phyloP scores from a whole-genome alignment of 2,888 invertebrate species.

The Diarsia brunnea region DNA sequence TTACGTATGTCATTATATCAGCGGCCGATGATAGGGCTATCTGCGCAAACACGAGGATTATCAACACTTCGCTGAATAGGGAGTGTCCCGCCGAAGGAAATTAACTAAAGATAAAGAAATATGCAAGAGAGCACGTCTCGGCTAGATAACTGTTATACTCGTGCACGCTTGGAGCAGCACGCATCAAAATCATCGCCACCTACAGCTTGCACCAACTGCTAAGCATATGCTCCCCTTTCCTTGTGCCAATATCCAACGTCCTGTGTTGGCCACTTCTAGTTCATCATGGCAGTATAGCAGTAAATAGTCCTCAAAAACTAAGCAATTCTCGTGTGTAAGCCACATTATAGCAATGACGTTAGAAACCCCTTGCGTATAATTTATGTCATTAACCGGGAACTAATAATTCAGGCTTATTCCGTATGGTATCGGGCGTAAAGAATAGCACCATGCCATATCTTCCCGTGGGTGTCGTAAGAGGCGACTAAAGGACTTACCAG shows the following conservation, averaged over 20 bases:
- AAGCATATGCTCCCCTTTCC: neutral
- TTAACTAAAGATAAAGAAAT: slow-evolving; percentile 46
- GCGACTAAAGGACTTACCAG: too few species aligned
- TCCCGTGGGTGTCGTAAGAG: too few species aligned
- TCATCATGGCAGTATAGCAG: neutral
- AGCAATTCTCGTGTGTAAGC: neutral
- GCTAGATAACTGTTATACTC: neutral
- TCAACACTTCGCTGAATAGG: slow-evolving; percentile 47
- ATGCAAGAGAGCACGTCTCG: slow-evolving; percentile 24
- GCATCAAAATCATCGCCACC: neutral
- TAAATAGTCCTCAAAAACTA: neutral
- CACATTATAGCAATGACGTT: neutral
- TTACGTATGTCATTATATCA: slow-evolving; percentile 45
- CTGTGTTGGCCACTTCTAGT: neutral
- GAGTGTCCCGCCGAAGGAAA: slow-evolving; percentile 52
- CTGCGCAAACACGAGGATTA: slow-evolving; percentile 57
- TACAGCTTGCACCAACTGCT: neutral
- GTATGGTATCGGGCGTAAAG: too few species aligned
- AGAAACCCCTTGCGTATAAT: neutral
- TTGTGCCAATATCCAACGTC: neutral
- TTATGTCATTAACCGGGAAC: neutral
- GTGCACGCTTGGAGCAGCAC: neutral
- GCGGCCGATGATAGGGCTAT: slow-evolving; percentile 52
- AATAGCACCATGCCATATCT: too few species aligned
- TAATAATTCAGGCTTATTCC: neutral